These are phyloP conservation scores for Neodiprion virginianus DNA, from an alignment of 1,140 invertebrate genomes.

Conservation along the genomic window DNA sequence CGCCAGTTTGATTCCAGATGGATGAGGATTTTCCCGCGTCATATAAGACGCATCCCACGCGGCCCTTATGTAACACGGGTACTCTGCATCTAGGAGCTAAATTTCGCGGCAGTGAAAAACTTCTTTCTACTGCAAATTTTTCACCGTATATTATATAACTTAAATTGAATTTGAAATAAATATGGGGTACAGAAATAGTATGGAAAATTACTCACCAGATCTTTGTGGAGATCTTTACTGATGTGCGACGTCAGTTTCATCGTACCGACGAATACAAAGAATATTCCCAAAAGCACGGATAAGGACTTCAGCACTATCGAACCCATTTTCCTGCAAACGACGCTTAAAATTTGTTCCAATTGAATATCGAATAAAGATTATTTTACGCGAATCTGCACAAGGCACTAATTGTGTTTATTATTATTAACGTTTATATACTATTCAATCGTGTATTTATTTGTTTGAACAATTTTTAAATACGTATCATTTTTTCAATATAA, in stretches of 20 bases:
- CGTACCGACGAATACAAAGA: slow-evolving; percentile 94
- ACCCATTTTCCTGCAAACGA: slow-evolving; percentile 54
- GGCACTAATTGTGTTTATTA: background rate
- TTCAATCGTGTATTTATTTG: background rate
- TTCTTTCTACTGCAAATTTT: background rate
- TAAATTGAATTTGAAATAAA: slow-evolving; percentile 10
- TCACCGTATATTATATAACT: background rate
- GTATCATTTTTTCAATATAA: background rate
- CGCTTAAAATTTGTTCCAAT: background rate
- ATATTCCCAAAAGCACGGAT: slow-evolving; percentile 89
- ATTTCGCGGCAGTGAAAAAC: background rate
- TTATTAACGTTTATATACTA: background rate
- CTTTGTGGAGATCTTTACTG: slow-evolving; percentile 95
- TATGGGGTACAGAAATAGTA: slow-evolving; percentile 10
- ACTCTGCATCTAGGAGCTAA: background rate
- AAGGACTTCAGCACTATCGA: slow-evolving; percentile 90
- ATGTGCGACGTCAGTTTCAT: slow-evolving; percentile 91
- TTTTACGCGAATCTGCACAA: background rate
- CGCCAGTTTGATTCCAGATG: too few relatives aligned
- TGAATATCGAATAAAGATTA: background rate
- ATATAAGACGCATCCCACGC: slow-evolving; percentile 26
- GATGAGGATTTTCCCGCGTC: background rate
- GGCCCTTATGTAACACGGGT: slow-evolving; percentile 30
- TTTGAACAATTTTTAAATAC: background rate
- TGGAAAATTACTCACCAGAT: slow-evolving; percentile 79